Evolutionary conservation across 2,797 vertebrate species (phyloP).

Genomic region (Thaleichthys pacificus): DNA sequence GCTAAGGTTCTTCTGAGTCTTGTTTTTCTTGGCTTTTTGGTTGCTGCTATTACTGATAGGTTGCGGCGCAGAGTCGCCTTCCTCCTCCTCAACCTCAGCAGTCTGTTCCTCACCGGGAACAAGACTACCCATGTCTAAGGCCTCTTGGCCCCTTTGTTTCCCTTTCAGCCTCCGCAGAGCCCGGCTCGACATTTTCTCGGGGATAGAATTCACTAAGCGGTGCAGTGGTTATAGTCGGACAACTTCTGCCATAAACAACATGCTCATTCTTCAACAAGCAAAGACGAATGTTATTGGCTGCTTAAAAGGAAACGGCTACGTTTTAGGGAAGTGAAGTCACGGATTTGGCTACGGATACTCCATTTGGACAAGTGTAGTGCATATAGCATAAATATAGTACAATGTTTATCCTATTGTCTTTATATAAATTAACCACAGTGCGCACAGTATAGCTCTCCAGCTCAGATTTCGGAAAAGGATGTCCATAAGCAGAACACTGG

Average conservation of each 20-base stretch:
- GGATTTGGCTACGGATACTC: conserved; percentile 3
- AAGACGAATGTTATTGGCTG: conserved; percentile 37
- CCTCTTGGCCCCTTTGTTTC: conserved; percentile 88
- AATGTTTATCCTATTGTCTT: no score
- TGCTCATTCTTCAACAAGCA: not conserved
- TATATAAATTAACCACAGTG: no score
- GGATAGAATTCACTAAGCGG: not conserved
- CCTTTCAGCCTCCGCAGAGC: conserved; percentile 87
- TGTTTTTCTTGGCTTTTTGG: conserved; percentile 71
- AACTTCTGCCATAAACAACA: conserved; percentile 1
- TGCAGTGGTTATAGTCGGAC: not conserved
- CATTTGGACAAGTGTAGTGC: not conserved
- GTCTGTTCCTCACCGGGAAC: conserved; percentile 61
- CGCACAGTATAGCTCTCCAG: no score
- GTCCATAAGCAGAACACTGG: no score
- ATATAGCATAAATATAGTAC: no score
- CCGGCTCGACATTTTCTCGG: conserved; percentile 82
- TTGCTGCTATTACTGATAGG: conserved; percentile 41
- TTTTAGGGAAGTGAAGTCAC: conserved; percentile 23
- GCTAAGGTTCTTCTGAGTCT: conserved; percentile 75
- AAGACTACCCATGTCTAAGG: conserved; percentile 66
- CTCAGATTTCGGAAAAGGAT: no score
- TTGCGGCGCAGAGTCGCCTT: conserved; percentile 47
- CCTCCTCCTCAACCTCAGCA: conserved; percentile 37
- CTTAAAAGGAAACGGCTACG: conserved; percentile 21